These are phyloP conservation scores for Semnornis frantzii DNA, from an alignment of 2,113 vertebrate species.

Conservation along the genomic window DNA sequence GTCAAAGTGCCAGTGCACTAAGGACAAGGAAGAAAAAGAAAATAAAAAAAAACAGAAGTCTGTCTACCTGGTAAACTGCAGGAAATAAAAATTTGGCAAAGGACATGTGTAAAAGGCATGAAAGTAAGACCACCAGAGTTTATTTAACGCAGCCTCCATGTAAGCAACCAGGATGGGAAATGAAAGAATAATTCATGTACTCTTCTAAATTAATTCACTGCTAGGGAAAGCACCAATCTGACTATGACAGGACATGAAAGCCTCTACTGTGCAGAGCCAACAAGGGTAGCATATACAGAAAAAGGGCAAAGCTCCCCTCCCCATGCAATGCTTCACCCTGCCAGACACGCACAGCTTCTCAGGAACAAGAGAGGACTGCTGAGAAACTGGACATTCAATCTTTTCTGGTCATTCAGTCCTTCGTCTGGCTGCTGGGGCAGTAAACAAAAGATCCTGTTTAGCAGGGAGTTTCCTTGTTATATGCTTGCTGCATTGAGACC, in stretches of 20 bases:
- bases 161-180: background rate
- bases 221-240: background rate
- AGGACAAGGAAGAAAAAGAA: background rate
- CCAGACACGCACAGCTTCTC: background rate
- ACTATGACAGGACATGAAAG: background rate
- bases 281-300: background rate
- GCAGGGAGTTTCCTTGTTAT: background rate
- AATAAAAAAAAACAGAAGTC: too few species aligned
- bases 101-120: background rate
- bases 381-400: background rate
- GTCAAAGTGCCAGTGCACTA: background rate
- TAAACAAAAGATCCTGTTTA: background rate
- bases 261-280: slow-evolving; percentile 27
- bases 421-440: background rate
- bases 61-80: background rate
- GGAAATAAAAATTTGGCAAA: background rate
- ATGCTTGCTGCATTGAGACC: fast-evolving
- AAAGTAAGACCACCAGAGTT: background rate
- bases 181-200: slow-evolving; percentile 34
- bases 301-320: background rate
- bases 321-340: background rate
- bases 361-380: background rate
- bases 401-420: background rate
- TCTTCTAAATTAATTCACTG: background rate
- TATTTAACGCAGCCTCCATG: background rate